These are phyloP conservation scores for Antheraea pernyi DNA, from an alignment of 1,140 invertebrate genomes.

Conservation along the genomic window DNA sequence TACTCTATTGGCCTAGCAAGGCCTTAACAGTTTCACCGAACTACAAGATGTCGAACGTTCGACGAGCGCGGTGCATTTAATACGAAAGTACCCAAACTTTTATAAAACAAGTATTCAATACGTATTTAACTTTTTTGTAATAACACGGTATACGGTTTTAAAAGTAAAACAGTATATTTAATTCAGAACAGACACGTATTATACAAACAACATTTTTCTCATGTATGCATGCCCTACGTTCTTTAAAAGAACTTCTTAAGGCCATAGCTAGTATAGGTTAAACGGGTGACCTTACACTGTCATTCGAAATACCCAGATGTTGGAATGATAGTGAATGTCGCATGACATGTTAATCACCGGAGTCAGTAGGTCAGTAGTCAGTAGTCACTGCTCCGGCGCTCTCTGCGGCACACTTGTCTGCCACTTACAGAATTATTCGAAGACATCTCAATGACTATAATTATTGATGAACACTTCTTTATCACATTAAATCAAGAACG, in stretches of 20 bases:
- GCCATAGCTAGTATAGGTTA: not conserved
- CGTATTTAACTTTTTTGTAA: too few species aligned
- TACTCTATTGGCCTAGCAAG: too few species aligned
- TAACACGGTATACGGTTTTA: too few species aligned
- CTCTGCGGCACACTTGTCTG: constrained; percentile 52
- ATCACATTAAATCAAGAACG: not conserved
- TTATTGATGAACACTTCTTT: not conserved
- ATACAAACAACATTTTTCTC: too few species aligned
- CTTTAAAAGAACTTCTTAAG: not conserved
- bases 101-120: too few species aligned
- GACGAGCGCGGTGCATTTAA: too few species aligned
- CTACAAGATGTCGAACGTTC: too few species aligned
- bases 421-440: constrained; percentile 39
- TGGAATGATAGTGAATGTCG: constrained; percentile 44
- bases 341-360: constrained; percentile 32
- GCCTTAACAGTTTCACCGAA: too few species aligned
- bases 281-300: not conserved
- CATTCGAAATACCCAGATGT: constrained; percentile 18
- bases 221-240: not conserved
- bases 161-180: too few species aligned
- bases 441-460: constrained; percentile 7
- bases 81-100: too few species aligned
- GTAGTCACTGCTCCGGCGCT: constrained; percentile 20
- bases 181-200: too few species aligned
- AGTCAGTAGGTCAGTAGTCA: constrained; percentile 56